A percentile compares a stretch with the other conserved stretches of the same genome.
Conservation (phyloP, 2,888 invertebrate genomes). For the Prosapia bicincta region DNA sequence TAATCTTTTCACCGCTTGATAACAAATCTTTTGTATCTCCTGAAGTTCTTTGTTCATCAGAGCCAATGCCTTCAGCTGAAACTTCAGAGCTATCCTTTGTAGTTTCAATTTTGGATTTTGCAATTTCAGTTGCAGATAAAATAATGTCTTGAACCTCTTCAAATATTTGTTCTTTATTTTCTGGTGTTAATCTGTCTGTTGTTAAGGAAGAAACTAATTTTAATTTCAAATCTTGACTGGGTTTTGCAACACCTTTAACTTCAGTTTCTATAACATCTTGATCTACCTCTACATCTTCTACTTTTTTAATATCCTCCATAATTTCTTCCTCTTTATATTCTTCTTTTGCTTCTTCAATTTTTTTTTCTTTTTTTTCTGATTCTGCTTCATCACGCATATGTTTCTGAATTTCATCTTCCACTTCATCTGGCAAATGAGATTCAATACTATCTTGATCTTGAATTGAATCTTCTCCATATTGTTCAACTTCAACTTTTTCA, state of each 20-base stretch:
- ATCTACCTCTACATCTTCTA: constrained; percentile 44
- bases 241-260: constrained; percentile 38
- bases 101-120: constrained; percentile 48
- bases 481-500: constrained; percentile 78
- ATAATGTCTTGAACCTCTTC: constrained; percentile 55
- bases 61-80: constrained; percentile 26
- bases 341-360: constrained; percentile 31
- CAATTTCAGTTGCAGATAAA: constrained; percentile 51
- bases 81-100: constrained; percentile 28
- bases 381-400: constrained; percentile 46
- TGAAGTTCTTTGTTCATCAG: constrained; percentile 60
- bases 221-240: constrained; percentile 17
- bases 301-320: constrained; percentile 36
- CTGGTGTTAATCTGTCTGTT: constrained; percentile 40
- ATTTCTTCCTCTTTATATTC: constrained; percentile 42
- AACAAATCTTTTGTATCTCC: constrained; percentile 58
- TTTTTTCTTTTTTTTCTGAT: constrained; percentile 42
- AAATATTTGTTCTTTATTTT: constrained; percentile 49
- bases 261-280: constrained; percentile 41
- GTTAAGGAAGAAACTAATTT: neutral
- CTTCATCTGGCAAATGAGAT: constrained; percentile 48
- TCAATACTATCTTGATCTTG: constrained; percentile 57
- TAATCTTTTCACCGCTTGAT: constrained; percentile 14
- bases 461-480: constrained; percentile 66
- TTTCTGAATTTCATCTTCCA: constrained; percentile 72